Conservation (phyloP, 2,888 invertebrate species). For the Tenthredo notha region DNA sequence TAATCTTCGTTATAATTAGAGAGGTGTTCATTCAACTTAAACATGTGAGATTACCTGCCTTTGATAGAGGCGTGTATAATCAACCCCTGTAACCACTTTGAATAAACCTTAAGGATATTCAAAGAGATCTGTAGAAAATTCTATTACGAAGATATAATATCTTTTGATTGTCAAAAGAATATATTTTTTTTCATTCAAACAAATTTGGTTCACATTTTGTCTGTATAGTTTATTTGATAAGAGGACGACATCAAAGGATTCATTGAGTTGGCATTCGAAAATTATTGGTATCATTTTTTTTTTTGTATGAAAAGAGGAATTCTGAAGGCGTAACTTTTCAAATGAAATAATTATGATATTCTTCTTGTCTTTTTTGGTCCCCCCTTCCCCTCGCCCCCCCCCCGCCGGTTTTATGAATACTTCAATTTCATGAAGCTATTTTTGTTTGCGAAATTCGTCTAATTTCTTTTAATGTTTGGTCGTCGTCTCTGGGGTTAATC, state of each 20-base stretch:
- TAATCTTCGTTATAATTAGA: not conserved
- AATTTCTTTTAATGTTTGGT: not conserved
- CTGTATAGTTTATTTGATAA: no score
- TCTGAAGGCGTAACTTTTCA: not conserved
- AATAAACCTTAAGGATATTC: not conserved
- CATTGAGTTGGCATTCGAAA: not conserved
- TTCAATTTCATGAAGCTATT: not conserved
- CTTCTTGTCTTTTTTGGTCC: no score
- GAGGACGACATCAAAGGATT: not conserved
- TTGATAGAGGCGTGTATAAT: not conserved
- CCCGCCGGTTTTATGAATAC: not conserved
- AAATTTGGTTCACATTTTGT: not conserved
- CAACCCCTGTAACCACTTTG: not conserved
- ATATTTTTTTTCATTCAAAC: no score
- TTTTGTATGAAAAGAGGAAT: not conserved
- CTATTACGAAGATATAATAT: not conserved
- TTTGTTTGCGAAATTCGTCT: not conserved
- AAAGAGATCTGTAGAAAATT: not conserved
- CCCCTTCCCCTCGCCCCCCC: no score
- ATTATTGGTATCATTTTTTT: not conserved
- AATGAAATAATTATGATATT: not conserved
- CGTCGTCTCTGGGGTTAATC: not conserved
- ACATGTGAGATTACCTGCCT: not conserved
- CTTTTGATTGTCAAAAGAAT: conserved; percentile 28
- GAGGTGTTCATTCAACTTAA: not conserved